Evolutionary conservation across 2,888 invertebrate species (phyloP).

Genomic region (Saturnia pavonia): DNA sequence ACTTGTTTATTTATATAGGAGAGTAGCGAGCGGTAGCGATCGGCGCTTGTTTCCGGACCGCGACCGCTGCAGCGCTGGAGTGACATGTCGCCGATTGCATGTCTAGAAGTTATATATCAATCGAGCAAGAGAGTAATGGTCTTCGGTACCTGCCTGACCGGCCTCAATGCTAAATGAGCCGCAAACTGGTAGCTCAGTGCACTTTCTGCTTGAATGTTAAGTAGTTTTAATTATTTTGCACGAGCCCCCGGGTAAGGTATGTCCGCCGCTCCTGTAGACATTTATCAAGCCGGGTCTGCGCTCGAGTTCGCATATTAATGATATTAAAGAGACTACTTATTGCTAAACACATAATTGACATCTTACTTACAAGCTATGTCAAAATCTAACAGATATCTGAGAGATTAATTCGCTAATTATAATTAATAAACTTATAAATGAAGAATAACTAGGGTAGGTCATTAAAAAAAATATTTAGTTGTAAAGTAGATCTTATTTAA

Average conservation of each 20-base stretch:
- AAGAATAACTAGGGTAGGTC: background rate
- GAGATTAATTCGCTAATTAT: background rate
- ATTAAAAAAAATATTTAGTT: background rate
- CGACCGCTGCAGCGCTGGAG: slow-evolving; percentile 43
- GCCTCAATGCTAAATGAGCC: slow-evolving; percentile 64
- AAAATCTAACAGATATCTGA: background rate
- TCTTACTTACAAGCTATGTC: slow-evolving; percentile 40
- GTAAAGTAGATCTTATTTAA: background rate
- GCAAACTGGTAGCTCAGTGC: slow-evolving; percentile 59
- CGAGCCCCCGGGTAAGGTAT: slow-evolving; percentile 61
- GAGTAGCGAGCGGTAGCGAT: slow-evolving; percentile 35
- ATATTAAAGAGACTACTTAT: slow-evolving; percentile 48
- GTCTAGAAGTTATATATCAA: slow-evolving; percentile 77
- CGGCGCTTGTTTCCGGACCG: slow-evolving; percentile 19
- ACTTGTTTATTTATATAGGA: slow-evolving; percentile 54
- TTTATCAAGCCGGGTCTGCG: slow-evolving; percentile 58
- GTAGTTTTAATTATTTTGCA: slow-evolving; percentile 79
- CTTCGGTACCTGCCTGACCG: slow-evolving; percentile 52
- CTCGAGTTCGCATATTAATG: slow-evolving; percentile 46
- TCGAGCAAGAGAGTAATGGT: slow-evolving; percentile 70
- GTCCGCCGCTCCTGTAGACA: slow-evolving; percentile 54
- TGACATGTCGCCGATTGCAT: slow-evolving; percentile 79
- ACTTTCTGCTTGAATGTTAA: slow-evolving; percentile 77
- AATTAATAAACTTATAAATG: background rate
- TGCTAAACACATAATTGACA: slow-evolving; percentile 46